Conservation (phyloP, 2,888 invertebrate genomes). For the Lepas anatifera region DNA sequence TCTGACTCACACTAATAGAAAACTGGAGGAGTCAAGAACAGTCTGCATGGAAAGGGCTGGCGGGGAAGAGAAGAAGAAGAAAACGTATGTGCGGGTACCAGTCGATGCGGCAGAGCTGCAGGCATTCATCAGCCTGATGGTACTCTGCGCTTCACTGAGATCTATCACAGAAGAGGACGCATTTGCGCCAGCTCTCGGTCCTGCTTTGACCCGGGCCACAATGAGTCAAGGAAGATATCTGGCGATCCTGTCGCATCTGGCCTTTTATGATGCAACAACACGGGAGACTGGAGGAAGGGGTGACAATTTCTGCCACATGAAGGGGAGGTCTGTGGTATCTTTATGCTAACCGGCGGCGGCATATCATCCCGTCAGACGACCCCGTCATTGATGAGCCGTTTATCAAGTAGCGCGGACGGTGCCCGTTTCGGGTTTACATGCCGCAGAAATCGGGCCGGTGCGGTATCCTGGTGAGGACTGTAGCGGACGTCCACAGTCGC, state of each 20-base stretch:
- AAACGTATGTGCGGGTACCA: not conserved
- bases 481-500: not conserved
- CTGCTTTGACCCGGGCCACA: not conserved
- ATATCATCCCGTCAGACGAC: not conserved
- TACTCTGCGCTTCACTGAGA: not conserved
- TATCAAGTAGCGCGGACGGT: not conserved
- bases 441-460: not conserved
- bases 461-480: not conserved
- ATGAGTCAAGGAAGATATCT: too few species aligned
- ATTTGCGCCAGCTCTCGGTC: not conserved
- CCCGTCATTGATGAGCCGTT: not conserved
- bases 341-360: not conserved
- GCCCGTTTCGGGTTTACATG: not conserved
- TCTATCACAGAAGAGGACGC: not conserved
- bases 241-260: not conserved
- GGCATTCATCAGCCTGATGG: not conserved
- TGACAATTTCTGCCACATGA: not conserved
- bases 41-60: not conserved
- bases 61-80: not conserved
- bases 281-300: not conserved
- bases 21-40: not conserved
- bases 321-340: not conserved
- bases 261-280: not conserved
- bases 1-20: not conserved
- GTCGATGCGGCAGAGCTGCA: not conserved